These are phyloP conservation scores for Babylonia areolata DNA, from an alignment of 1,140 invertebrate species.

Conservation along the genomic window DNA sequence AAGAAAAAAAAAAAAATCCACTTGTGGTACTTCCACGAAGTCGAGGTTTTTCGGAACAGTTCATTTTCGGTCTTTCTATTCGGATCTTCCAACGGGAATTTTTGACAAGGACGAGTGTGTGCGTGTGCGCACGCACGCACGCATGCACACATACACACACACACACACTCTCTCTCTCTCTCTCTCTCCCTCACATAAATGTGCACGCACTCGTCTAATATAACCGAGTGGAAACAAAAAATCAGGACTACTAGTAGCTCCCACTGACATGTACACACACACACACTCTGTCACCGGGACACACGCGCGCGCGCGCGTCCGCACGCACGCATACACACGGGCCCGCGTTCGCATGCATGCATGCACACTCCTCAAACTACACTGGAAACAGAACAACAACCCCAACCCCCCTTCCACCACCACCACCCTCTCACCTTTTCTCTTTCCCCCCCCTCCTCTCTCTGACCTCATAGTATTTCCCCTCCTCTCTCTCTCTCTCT, in stretches of 20 bases:
- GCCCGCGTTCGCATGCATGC: too few species aligned
- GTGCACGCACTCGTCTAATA: background rate
- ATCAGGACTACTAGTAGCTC: too few species aligned
- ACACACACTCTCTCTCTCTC: slow-evolving; percentile 2
- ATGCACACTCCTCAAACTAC: too few species aligned
- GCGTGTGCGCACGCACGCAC: background rate
- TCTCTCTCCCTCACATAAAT: background rate
- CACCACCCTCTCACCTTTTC: background rate
- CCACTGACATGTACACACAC: too few species aligned
- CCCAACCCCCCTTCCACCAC: too few species aligned
- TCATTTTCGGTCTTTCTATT: background rate
- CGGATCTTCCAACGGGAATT: background rate
- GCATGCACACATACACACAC: slow-evolving; percentile 3
- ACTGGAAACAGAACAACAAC: too few species aligned
- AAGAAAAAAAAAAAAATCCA: too few species aligned
- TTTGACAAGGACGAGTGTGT: background rate
- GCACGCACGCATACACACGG: too few species aligned
- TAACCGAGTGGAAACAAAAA: too few species aligned
- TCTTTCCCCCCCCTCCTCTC: background rate
- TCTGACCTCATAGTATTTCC: background rate
- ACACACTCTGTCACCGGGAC: too few species aligned
- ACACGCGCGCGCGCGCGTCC: too few species aligned
- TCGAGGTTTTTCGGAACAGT: background rate
- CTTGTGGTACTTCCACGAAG: background rate
- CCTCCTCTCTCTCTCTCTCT: background rate